Evolutionary conservation across 2,113 vertebrate species (phyloP).

Genomic region (Sakesphorus luctuosus): DNA sequence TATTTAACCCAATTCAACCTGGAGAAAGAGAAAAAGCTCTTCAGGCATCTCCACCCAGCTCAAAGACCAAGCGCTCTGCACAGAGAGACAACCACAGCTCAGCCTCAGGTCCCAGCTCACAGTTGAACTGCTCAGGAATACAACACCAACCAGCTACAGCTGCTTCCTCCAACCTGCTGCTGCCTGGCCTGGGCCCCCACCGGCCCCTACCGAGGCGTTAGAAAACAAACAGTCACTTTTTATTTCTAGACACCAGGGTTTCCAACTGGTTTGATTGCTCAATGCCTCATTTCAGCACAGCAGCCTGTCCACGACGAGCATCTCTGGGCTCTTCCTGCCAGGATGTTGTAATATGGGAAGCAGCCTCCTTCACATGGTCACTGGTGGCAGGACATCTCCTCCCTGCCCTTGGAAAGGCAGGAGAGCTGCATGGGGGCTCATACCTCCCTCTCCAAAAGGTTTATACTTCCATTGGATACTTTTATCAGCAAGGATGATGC

Average conservation of each 20-base stretch:
- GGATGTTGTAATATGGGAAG: constrained; percentile 13
- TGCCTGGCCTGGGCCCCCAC: neutral
- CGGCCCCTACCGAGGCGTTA: constrained; percentile 40
- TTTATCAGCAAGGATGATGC: neutral
- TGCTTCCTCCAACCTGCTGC: constrained; percentile 67
- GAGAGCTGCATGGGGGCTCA: neutral
- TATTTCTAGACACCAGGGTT: constrained; percentile 62
- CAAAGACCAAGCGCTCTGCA: neutral
- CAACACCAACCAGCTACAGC: constrained; percentile 48
- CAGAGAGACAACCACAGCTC: neutral
- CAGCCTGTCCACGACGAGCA: neutral
- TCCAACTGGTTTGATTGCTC: constrained; percentile 64
- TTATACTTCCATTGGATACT: neutral
- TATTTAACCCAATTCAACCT: neutral
- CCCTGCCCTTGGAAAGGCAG: neutral
- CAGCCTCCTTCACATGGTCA: neutral
- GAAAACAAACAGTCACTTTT: constrained; percentile 72
- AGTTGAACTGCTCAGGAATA: constrained; percentile 49
- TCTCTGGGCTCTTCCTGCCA: constrained; percentile 1
- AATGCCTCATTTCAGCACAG: constrained; percentile 43
- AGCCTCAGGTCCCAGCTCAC: neutral
- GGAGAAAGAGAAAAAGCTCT: neutral
- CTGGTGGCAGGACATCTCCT: neutral
- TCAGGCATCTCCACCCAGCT: neutral
- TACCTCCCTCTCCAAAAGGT: neutral